Base-by-base conservation (phyloP, 2,113 vertebrate species). In the Aegotheles bennettii region DNA sequence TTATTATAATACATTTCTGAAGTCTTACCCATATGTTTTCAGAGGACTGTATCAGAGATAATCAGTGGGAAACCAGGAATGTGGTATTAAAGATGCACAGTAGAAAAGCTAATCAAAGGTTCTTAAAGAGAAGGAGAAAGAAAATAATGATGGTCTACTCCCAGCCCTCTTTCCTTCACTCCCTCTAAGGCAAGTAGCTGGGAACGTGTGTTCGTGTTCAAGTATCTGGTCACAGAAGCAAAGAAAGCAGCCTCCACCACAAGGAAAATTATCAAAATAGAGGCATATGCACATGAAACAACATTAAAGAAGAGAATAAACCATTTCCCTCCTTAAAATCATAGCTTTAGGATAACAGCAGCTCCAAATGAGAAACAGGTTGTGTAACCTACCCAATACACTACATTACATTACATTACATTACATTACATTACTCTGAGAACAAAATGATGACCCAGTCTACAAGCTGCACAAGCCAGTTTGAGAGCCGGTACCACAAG, bases 11-110 rank as follows among this genome's bases (percentile, higher is more conserved):
- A 76, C 12, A 3, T 80, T 86, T 92, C 59, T 83, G 7, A 80
- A 73, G 40, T 36, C 53, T 90, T 71, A 83, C 48, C 86, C 76
- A 92, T 95, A 93, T 87, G 93, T 81, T 95, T 94, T 94, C 91
- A 70, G 64, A 87, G 92, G 77, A 47, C 56, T 26, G 35, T 79
- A 54, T 65, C 84, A 61, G 23, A 94, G 59, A 81, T 50, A 89
- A 81, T 74, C 80, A 91, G 87, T 61, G 60, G 77, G 76, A 92
- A 94, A 47, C 77, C 94, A 89, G 63, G 35, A 89, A 77, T 0
- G 3, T 28, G 11, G 16, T 45, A 89, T 77, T 84, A 84, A 94
- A 80, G 42, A 43, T 6, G 19, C 33, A 15, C 57, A 25, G 23
- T n/a, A 77, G 64, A 65, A 86, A 86, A 91, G 36, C 42, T 77